A percentile compares a stretch with the other conserved stretches of the same genome.
These are phyloP conservation scores for Acanthococcus lagerstroemiae DNA, from an alignment of 2,888 invertebrate genomes.

Conservation along the genomic window DNA sequence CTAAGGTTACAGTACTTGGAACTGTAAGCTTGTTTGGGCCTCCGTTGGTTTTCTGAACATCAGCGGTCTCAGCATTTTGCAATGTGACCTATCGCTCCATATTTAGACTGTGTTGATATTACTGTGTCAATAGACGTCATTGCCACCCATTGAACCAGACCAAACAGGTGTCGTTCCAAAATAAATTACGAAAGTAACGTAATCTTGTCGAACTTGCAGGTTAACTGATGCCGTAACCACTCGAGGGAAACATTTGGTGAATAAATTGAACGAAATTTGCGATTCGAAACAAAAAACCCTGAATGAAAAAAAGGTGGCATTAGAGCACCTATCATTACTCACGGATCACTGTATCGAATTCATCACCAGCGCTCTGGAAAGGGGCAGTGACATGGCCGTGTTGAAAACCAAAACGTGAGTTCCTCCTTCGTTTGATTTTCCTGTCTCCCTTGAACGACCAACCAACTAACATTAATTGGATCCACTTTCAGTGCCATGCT, in stretches of 20 bases:
- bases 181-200: background rate
- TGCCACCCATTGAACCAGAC: too few relatives aligned
- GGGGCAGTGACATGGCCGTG: slow-evolving; percentile 73
- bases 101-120: too few relatives aligned
- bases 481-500: slow-evolving; percentile 43
- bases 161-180: too few relatives aligned
- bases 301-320: slow-evolving; percentile 70
- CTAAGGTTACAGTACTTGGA: too few relatives aligned
- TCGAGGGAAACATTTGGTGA: slow-evolving; percentile 69
- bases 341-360: slow-evolving; percentile 83
- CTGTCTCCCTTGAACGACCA: background rate
- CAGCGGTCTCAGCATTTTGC: too few relatives aligned
- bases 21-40: too few relatives aligned
- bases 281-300: slow-evolving; percentile 67
- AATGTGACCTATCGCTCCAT: too few relatives aligned
- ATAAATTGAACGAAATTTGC: slow-evolving; percentile 69
- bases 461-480: background rate
- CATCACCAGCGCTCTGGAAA: slow-evolving; percentile 65
- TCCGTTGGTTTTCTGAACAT: too few relatives aligned
- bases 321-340: slow-evolving; percentile 69
- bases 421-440: slow-evolving; percentile 11
- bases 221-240: slow-evolving; percentile 72
- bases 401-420: slow-evolving; percentile 69
- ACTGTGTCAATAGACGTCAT: too few relatives aligned
- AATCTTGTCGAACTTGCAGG: slow-evolving; percentile 42